These are phyloP conservation scores for Callinectes sapidus DNA, from an alignment of 2,888 invertebrate species.

Conservation along the genomic window DNA sequence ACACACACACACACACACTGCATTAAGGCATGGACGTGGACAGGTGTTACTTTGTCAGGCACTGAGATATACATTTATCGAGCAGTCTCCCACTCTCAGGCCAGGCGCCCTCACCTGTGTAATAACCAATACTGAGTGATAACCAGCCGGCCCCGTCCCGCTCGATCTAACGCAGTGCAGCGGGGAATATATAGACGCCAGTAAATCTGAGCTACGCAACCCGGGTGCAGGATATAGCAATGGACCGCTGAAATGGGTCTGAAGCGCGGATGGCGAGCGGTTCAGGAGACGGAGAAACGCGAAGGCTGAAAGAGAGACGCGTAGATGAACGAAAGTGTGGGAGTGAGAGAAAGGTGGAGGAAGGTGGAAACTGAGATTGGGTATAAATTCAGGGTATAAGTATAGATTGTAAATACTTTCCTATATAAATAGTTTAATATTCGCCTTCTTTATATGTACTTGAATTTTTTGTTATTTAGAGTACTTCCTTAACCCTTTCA, in stretches of 20 bases:
- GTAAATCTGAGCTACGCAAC: background rate
- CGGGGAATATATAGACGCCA: background rate
- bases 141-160: background rate
- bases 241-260: background rate
- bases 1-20: too few relatives aligned
- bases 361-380: too few relatives aligned
- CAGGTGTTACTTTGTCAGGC: background rate
- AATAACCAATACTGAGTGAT: conserved; percentile 1
- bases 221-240: background rate
- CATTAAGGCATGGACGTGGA: too few relatives aligned
- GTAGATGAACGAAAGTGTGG: background rate
- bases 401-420: too few relatives aligned
- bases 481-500: too few relatives aligned
- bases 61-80: background rate
- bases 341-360: too few relatives aligned
- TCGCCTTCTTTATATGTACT: too few relatives aligned
- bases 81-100: background rate
- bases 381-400: too few relatives aligned
- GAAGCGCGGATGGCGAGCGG: background rate
- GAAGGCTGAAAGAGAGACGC: background rate
- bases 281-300: background rate
- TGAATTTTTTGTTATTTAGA: too few relatives aligned
- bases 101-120: background rate
- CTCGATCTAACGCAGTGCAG: background rate
- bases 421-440: too few relatives aligned